Evolutionary conservation across 2,888 invertebrate genomes (phyloP).

Genomic region (Drosophila affinis): DNA sequence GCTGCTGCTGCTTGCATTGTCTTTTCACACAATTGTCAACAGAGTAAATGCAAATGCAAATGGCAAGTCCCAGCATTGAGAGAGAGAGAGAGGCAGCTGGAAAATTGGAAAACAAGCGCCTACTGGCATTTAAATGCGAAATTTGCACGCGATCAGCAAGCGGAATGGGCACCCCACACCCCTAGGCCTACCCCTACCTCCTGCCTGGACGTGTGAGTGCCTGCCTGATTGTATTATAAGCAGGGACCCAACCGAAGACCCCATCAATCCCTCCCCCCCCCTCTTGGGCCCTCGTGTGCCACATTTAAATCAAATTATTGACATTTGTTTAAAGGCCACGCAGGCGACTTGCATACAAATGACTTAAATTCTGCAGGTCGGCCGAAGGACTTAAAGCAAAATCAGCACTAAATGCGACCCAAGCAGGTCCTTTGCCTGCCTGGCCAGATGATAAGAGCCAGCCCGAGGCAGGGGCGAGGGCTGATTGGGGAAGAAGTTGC

Average conservation of each 20-base stretch:
- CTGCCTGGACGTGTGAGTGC: constrained; percentile 14
- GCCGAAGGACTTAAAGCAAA: constrained; percentile 61
- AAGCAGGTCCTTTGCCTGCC: constrained; percentile 18
- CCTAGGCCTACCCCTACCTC: too few species aligned
- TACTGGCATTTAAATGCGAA: constrained; percentile 78
- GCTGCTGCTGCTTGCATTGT: constrained; percentile 58
- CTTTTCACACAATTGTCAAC: constrained; percentile 76
- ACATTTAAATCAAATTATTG: constrained; percentile 80
- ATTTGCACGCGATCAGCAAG: constrained; percentile 75
- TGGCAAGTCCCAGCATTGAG: constrained; percentile 27
- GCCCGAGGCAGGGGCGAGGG: constrained; percentile 2
- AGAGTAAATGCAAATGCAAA: constrained; percentile 71
- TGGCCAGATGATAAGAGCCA: constrained; percentile 58
- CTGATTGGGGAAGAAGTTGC: constrained; percentile 35
- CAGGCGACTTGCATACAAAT: constrained; percentile 72
- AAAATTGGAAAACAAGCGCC: constrained; percentile 69
- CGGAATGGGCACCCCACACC: constrained; percentile 41
- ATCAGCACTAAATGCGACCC: constrained; percentile 72
- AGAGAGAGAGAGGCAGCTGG: not conserved
- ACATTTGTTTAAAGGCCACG: constrained; percentile 74
- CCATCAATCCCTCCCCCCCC: constrained; percentile 12
- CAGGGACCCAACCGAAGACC: constrained; percentile 36
- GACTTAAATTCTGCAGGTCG: constrained; percentile 55
- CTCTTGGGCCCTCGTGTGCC: constrained; percentile 39
- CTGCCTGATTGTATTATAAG: constrained; percentile 66